Conservation (phyloP, 2,113 vertebrate genomes). For the Petaurus breviceps region DNA sequence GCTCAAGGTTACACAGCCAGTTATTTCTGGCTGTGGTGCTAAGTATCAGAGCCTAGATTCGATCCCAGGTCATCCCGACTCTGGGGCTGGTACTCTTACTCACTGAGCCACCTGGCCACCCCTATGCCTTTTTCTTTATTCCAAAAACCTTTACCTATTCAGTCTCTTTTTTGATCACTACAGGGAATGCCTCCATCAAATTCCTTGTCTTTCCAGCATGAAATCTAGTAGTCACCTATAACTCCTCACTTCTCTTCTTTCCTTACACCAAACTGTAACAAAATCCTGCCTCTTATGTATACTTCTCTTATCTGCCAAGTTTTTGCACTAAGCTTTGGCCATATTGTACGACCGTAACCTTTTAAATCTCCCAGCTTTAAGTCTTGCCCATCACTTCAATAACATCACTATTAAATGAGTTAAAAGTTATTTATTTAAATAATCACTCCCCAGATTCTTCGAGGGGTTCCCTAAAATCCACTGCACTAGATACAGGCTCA, state of each 20-base stretch:
- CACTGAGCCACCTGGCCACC: too few species aligned
- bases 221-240: conserved; percentile 60
- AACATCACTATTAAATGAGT: conserved; percentile 31
- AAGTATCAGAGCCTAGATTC: too few species aligned
- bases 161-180: conserved; percentile 30
- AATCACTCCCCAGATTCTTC: conserved; percentile 19
- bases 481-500: not conserved
- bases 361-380: conserved; percentile 50
- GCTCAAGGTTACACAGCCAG: too few species aligned
- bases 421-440: not conserved
- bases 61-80: too few species aligned
- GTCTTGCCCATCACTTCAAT: conserved; percentile 24
- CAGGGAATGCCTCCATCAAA: conserved; percentile 24
- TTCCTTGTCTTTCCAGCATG: conserved; percentile 40
- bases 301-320: conserved; percentile 52
- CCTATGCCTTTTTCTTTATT: conserved; percentile 16
- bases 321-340: not conserved
- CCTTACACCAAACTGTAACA: conserved; percentile 62
- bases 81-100: too few species aligned
- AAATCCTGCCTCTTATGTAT: conserved; percentile 32
- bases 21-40: too few species aligned
- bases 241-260: conserved; percentile 39
- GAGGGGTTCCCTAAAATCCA: not conserved
- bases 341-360: conserved; percentile 6
- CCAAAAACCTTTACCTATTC: conserved; percentile 12